Conservation (phyloP, 2,888 invertebrate species). For the Nysson spinosus region DNA sequence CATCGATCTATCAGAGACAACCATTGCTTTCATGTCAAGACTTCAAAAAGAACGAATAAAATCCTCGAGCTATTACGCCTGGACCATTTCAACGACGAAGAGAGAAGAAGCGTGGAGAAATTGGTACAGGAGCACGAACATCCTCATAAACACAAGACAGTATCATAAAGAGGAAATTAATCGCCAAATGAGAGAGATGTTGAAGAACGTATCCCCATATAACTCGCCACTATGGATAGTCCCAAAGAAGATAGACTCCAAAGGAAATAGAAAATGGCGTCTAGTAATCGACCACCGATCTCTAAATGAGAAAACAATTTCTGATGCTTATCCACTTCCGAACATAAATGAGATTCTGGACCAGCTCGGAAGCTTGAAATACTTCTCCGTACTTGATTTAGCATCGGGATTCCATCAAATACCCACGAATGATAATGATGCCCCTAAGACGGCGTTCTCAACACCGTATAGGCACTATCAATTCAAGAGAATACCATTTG, state of each 20-base stretch:
- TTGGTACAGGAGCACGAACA: too few species aligned
- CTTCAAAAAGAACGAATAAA: too few species aligned
- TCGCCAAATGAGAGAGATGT: too few species aligned
- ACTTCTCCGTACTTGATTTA: conserved; percentile 9
- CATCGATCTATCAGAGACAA: too few species aligned
- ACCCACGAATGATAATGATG: neutral
- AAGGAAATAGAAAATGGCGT: conserved; percentile 10
- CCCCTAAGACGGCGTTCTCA: conserved; percentile 4
- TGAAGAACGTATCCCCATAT: too few species aligned
- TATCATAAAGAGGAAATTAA: too few species aligned
- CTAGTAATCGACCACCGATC: conserved; percentile 11
- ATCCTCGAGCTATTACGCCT: too few species aligned
- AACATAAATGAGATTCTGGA: neutral
- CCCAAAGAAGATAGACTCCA: conserved; percentile 4
- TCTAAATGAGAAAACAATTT: neutral
- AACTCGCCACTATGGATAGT: conserved; percentile 8
- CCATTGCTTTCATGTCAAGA: too few species aligned
- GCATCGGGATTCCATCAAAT: conserved; percentile 12
- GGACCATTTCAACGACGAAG: too few species aligned
- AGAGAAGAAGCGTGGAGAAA: too few species aligned
- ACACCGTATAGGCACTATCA: conserved; percentile 11
- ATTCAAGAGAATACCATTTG: conserved; percentile 13
- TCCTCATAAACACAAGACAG: too few species aligned
- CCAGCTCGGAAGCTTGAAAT: neutral
- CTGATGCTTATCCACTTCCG: conserved; percentile 15